These are phyloP conservation scores for Sebastes kiyomatsui DNA, from an alignment of 2,797 vertebrate genomes.

Conservation along the genomic window DNA sequence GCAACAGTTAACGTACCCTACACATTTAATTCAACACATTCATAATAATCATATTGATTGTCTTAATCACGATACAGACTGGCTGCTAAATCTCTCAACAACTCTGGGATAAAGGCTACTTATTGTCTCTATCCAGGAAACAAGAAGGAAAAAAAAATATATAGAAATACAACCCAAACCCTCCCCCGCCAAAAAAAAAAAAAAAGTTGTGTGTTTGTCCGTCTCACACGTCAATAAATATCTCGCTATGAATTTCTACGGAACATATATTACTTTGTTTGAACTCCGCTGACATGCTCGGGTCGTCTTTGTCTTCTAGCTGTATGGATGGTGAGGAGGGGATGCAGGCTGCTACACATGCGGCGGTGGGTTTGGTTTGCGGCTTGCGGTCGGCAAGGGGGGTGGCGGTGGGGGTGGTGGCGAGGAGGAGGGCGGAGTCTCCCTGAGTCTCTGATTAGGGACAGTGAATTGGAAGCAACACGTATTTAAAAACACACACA, in stretches of 20 bases:
- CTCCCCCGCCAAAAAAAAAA: neutral
- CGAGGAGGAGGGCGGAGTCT: constrained; percentile 42
- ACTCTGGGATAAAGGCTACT: constrained; percentile 52
- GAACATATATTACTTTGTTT: constrained; percentile 53
- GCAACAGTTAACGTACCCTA: constrained; percentile 42
- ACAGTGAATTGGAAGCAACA: constrained; percentile 36
- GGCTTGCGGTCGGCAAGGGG: neutral
- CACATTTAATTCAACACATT: constrained; percentile 52
- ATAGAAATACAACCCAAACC: constrained; percentile 1
- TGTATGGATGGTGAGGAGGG: constrained; percentile 40
- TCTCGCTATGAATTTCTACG: constrained; percentile 26
- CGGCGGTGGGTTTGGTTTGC: neutral
- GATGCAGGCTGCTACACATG: constrained; percentile 58
- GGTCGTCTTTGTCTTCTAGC: constrained; percentile 65
- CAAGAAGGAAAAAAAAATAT: neutral
- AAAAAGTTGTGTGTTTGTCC: neutral
- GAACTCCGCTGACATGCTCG: constrained; percentile 36
- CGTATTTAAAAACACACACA: constrained; percentile 4
- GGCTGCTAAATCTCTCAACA: constrained; percentile 41
- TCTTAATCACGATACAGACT: constrained; percentile 48
- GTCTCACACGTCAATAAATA: constrained; percentile 62
- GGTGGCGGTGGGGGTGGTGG: too few species aligned
- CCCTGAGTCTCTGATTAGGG: constrained; percentile 72
- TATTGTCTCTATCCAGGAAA: constrained; percentile 20
- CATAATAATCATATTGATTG: constrained; percentile 54